phyloP scores from a whole-genome alignment of 64 coral and sea anemone genomes.

The Dendrophyllia cribrosa region DNA sequence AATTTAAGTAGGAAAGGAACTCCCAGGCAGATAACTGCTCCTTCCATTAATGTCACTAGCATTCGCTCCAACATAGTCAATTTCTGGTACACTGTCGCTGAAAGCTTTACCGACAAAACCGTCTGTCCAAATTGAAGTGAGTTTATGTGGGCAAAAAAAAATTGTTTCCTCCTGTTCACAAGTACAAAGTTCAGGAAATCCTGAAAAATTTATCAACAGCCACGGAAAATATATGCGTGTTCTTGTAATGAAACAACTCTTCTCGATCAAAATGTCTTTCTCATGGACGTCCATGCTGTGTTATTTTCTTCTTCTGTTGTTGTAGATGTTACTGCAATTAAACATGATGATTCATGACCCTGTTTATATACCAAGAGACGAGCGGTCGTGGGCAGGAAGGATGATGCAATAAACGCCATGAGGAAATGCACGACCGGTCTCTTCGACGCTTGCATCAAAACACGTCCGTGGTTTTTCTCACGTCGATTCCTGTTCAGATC shows the following conservation, averaged over 20 bases:
- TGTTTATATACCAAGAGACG: slow-evolving; percentile 32
- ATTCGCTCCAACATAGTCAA: slow-evolving; percentile 21
- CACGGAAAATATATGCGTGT: background rate
- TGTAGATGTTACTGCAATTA: slow-evolving; percentile 1
- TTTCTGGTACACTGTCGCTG: background rate
- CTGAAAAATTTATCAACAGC: background rate
- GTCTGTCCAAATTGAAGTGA: background rate
- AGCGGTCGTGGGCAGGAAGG: background rate
- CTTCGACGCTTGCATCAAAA: background rate
- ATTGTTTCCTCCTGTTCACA: background rate
- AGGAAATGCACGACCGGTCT: background rate
- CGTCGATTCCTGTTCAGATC: background rate
- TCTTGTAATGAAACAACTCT: background rate
- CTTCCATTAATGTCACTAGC: slow-evolving; percentile 3
- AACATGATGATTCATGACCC: slow-evolving; percentile 37
- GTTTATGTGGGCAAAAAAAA: background rate
- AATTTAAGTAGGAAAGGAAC: slow-evolving; percentile 11
- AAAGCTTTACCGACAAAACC: background rate
- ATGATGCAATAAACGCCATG: slow-evolving; percentile 50
- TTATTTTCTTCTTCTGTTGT: background rate
- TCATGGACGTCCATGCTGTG: slow-evolving; percentile 28
- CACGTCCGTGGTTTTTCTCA: slow-evolving; percentile 1
- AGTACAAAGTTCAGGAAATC: background rate
- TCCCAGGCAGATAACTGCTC: slow-evolving; percentile 25
- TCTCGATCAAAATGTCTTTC: background rate